These are phyloP conservation scores for Cryptocephalus moraei DNA, from an alignment of 2,888 invertebrate genomes.

Conservation along the genomic window DNA sequence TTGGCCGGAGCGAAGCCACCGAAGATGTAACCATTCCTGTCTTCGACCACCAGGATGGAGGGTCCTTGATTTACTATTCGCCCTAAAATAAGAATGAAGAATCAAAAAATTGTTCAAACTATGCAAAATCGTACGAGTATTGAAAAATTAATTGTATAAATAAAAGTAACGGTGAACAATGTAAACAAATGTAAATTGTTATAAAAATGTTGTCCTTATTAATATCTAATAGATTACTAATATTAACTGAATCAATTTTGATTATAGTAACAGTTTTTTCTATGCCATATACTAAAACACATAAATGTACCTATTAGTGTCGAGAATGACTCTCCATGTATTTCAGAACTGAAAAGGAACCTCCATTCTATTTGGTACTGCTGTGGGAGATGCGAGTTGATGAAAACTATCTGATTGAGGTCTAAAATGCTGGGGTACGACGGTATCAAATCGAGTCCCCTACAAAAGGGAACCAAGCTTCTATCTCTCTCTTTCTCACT, in stretches of 20 bases:
- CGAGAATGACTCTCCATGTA: slow-evolving; percentile 85
- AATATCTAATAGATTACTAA: too few species aligned
- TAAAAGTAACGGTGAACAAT: too few species aligned
- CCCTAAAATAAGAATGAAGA: slow-evolving; percentile 44
- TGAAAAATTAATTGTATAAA: too few species aligned
- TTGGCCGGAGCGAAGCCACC: slow-evolving; percentile 78
- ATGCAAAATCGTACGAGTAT: too few species aligned
- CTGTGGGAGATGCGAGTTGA: slow-evolving; percentile 69
- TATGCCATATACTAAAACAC: not conserved
- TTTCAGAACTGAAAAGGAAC: slow-evolving; percentile 75
- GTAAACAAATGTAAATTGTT: too few species aligned
- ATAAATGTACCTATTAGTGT: slow-evolving; percentile 52
- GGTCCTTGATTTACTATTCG: slow-evolving; percentile 72
- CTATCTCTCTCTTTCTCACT: slow-evolving; percentile 38
- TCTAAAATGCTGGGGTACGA: slow-evolving; percentile 68
- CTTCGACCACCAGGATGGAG: slow-evolving; percentile 74
- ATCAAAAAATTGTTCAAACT: too few species aligned
- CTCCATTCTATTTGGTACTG: slow-evolving; percentile 73
- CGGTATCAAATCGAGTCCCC: slow-evolving; percentile 61
- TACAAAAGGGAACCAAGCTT: slow-evolving; percentile 42
- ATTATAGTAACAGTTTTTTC: too few species aligned
- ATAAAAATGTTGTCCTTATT: too few species aligned
- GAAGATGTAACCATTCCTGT: slow-evolving; percentile 72
- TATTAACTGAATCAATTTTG: too few species aligned
- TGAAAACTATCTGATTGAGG: slow-evolving; percentile 66